Evolutionary conservation across 2,113 vertebrate genomes (phyloP), one percentile per base, ranked within the genome.

Genomic region (Tursiops truncatus): DNA sequence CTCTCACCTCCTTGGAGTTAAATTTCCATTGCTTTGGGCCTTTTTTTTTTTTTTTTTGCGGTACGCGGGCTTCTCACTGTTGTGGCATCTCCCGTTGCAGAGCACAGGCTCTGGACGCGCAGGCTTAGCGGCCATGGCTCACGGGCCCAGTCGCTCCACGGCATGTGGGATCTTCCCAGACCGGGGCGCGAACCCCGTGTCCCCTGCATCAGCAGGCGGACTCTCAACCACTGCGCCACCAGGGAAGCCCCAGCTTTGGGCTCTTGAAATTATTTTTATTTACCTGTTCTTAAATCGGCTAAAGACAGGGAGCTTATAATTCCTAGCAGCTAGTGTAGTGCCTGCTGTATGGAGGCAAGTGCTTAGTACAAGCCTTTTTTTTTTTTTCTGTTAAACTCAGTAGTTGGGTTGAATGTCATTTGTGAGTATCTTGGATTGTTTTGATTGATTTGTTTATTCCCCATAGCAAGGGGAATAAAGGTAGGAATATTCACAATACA

Each of bases 241-340:
- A 50, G 47, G 47, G 47, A 50, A 50, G 13, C 47, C 47, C 47
- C 47, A 50, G 58, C 58, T 84, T 65, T 13, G 33, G n/a, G 56
- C 71, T 93, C 88, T 76, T 60, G 56, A 95, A 81, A 10, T 81
- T 80, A n/a, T 77, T 89, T 96, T 89, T 89, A 25, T 81, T 70
- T 74, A 68, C 60, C 18, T 85, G 12, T 84, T 14, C 82, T 93
- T 76, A 67, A 56, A 73, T 82, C 50, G 56, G 14, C 79, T 87
- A 73, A 92, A 77, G 77, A 76, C 23, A 36, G 8, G n/a, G 41
- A 73, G 38, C 62, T 63, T 89, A 3, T 56, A 53, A 21, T 83
- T 92, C 23, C 50, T 44, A 44, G 38, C 53, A 58, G 38, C 76
- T 84, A 44, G 44, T 44, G 3, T 44, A 26, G 6, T 31, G 53